Percentiles rank a stretch among this genome's conserved stretches.
phyloP scores from a whole-genome alignment of 2,113 vertebrate species.

The Zosterops borbonicus region DNA sequence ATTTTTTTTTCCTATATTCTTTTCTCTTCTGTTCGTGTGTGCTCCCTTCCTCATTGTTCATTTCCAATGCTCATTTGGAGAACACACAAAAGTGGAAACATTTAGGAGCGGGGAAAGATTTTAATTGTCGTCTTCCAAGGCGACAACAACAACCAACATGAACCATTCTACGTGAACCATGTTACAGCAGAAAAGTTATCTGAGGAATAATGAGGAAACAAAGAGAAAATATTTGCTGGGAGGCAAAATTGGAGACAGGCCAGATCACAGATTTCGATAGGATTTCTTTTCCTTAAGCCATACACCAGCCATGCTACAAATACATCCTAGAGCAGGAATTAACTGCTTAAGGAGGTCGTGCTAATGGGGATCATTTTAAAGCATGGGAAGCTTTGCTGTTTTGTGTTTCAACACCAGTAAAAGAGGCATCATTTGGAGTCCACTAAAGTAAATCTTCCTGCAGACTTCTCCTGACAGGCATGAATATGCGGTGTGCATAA shows the following conservation, averaged over 20 bases:
- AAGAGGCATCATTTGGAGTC: background rate
- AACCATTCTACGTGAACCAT: background rate
- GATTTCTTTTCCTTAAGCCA: background rate
- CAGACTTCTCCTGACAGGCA: background rate
- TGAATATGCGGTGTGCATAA: background rate
- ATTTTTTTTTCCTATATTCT: background rate
- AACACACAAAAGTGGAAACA: background rate
- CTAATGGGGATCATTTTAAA: background rate
- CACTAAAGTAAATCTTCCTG: background rate
- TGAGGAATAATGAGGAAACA: background rate
- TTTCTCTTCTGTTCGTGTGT: background rate
- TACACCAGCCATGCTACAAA: background rate
- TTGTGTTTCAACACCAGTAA: background rate
- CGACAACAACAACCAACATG: rapidly evolving
- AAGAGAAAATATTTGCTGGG: slow-evolving; percentile 25
- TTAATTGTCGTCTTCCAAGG: background rate
- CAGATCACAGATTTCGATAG: background rate
- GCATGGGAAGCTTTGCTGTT: background rate
- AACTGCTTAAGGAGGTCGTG: background rate
- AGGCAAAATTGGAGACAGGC: background rate
- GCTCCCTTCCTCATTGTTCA: background rate
- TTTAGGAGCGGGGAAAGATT: background rate
- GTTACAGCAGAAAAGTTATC: background rate
- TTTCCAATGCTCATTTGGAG: background rate
- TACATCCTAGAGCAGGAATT: background rate